Conservation (phyloP, 2,113 vertebrate species). For the Pao palembangensis region DNA sequence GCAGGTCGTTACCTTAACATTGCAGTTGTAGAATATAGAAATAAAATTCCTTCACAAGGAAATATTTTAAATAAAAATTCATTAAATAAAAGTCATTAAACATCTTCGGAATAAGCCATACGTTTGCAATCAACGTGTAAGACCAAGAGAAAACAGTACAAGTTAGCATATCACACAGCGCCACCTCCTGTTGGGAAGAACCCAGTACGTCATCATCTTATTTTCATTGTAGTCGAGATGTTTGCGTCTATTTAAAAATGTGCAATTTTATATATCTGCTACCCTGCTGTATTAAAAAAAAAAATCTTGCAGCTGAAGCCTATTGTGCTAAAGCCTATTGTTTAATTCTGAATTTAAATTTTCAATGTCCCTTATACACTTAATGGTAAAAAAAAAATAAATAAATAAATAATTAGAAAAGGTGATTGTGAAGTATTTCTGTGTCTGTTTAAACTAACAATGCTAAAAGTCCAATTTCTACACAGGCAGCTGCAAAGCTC, state of each 20-base stretch:
- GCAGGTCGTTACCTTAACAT: too few relatives aligned
- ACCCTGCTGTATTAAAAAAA: too few relatives aligned
- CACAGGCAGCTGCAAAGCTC: background rate
- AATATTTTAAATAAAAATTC: too few relatives aligned
- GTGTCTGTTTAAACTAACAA: background rate
- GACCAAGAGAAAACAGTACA: background rate
- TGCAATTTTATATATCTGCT: too few relatives aligned
- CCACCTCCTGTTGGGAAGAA: conserved; percentile 36
- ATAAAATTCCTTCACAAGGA: too few relatives aligned
- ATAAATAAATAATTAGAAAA: too few relatives aligned
- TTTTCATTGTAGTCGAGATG: background rate
- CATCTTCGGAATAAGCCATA: background rate
- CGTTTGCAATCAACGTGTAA: conserved; percentile 55
- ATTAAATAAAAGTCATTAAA: background rate
- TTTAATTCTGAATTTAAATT: too few relatives aligned
- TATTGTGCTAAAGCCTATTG: too few relatives aligned
- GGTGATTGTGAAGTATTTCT: background rate
- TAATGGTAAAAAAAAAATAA: background rate
- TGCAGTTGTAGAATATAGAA: too few relatives aligned
- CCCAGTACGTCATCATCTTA: background rate
- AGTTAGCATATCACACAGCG: background rate
- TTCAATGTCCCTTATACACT: background rate
- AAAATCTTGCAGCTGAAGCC: too few relatives aligned
- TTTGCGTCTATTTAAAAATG: too few relatives aligned
- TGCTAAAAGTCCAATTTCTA: background rate